Base-by-base conservation (phyloP, 2,888 invertebrate species). In the Cryptophagus acutangulus region DNA sequence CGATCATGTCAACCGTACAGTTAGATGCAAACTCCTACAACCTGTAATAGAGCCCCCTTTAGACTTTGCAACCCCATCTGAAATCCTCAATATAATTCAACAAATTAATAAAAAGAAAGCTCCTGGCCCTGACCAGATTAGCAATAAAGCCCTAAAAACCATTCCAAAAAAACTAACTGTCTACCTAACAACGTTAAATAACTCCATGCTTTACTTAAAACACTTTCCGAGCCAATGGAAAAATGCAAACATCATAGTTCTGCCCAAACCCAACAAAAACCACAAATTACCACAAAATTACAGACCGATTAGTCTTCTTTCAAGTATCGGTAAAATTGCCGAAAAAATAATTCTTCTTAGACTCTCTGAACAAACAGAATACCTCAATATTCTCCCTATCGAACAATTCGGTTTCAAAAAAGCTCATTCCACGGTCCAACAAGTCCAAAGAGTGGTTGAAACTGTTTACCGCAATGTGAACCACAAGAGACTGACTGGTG, bases 141-240 rank as follows among this genome's bases (percentile, higher is more conserved):
- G 10, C 2, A 41, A 41, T 13, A 25, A 13, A 29, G n/a, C 33
- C 1, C 9, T 41, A 1, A 41, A 41, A 33, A 41, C 33, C 20
- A 9, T 37, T n/a, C 33, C 41, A 16, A n/a, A 16, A 16, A 52
- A 47, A 36, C 40, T 41, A 14, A 31, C 46, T 5, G 40, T 49
- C 2, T 13, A 10, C 10, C 8, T 18, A 9, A 10, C 9, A 8
- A 12, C 30, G 1, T 15, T 36, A 2, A 10, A 16, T n/a, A 28
- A 16, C 25, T 8, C 28, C 1, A 6, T 9, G 3, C 10, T 36
- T 5, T 17, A 36, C 14, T n/a, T 28, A 2, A 2, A 16, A 14
- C 26, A 43, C 16, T 39, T 39, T 20, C 43, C 17, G 24, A 8
- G 24, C 16, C 12, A 18, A 12, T 35, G 35, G 25, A 24, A 35